phyloP scores from a whole-genome alignment of 2,797 vertebrate species.

The Brachyalestes nurse region DNA sequence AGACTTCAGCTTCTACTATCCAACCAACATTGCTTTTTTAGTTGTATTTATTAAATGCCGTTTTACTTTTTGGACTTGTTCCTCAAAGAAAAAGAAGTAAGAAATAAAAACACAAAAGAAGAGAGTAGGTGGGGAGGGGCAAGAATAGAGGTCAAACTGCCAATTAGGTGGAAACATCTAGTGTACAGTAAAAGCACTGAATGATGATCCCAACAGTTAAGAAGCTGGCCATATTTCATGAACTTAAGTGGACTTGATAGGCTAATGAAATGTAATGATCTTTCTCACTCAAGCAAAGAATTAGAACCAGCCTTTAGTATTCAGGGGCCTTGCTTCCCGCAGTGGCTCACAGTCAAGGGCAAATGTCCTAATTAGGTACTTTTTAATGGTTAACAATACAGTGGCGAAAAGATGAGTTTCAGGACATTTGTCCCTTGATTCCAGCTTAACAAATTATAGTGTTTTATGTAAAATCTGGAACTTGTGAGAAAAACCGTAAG shows the following conservation, averaged over 20 bases:
- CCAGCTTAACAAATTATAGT: conserved; percentile 5
- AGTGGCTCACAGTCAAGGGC: conserved; percentile 51
- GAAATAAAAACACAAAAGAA: not conserved
- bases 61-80: not conserved
- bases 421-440: conserved; percentile 12
- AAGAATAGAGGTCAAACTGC: conserved; percentile 38
- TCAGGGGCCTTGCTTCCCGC: conserved; percentile 22
- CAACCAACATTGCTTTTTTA: not conserved
- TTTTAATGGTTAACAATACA: conserved; percentile 46
- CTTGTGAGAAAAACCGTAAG: too few species aligned
- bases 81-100: not conserved
- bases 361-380: conserved; percentile 44
- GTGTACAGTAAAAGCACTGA: conserved; percentile 37
- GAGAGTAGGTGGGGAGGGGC: not conserved
- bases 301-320: conserved; percentile 49
- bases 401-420: conserved; percentile 20
- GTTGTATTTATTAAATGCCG: not conserved
- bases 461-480: not conserved
- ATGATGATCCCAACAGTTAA: conserved; percentile 49
- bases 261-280: conserved; percentile 63
- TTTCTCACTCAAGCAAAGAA: conserved; percentile 59
- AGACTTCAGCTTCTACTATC: not conserved
- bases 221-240: conserved; percentile 56
- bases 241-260: conserved; percentile 58
- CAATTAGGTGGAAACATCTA: conserved; percentile 13